Evolutionary conservation across 2,797 vertebrate genomes (phyloP).

Genomic region (Apodemus agrarius): DNA sequence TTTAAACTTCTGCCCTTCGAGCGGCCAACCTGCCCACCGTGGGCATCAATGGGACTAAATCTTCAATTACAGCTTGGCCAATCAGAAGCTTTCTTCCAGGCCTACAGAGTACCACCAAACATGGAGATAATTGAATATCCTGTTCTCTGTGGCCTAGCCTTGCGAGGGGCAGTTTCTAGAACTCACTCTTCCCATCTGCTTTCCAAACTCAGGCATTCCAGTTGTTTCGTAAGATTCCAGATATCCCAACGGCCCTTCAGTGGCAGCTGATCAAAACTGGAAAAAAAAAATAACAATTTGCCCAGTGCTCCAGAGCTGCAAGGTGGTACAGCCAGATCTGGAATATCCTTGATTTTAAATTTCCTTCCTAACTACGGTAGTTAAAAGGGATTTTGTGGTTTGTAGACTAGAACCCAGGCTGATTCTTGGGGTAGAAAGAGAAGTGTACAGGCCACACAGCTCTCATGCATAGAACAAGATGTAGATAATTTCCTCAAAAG

Average conservation of each 20-base stretch:
- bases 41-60: background rate
- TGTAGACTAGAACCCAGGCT: slow-evolving; percentile 18
- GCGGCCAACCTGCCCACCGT: background rate
- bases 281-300: slow-evolving; percentile 40
- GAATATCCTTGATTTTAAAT: slow-evolving; percentile 42
- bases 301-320: background rate
- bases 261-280: background rate
- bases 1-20: background rate
- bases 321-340: background rate
- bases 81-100: slow-evolving; percentile 23
- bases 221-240: background rate
- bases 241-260: background rate
- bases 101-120: background rate
- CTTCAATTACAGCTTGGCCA: background rate
- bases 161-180: background rate
- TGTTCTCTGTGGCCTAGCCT: background rate
- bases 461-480: slow-evolving; percentile 43
- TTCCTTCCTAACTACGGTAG: background rate
- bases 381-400: background rate
- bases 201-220: background rate
- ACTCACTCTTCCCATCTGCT: background rate
- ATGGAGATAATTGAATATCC: background rate
- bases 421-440: slow-evolving; percentile 49
- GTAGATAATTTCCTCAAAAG: slow-evolving; percentile 22
- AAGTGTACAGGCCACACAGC: slow-evolving; percentile 3